Evolutionary conservation across 2,113 vertebrate genomes (phyloP).

Genomic region (Passer domesticus): DNA sequence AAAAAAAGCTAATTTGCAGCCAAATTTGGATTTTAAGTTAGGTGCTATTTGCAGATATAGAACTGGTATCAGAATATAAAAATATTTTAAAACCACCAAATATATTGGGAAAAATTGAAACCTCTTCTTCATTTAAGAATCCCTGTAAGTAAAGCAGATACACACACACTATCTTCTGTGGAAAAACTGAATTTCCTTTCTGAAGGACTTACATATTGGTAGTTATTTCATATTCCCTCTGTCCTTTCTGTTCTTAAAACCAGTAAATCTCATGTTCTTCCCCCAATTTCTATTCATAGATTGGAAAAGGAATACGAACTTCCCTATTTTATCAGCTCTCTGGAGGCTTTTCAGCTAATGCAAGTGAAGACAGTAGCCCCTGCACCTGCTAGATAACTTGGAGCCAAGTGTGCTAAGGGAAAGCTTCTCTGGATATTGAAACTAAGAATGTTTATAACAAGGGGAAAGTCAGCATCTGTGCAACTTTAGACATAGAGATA

Average conservation of each 20-base stretch:
- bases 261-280: conserved; percentile 21
- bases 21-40: background rate
- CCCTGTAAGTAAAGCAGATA: background rate
- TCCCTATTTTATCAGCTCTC: conserved; percentile 61
- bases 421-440: background rate
- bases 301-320: conserved; percentile 63
- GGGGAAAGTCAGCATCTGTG: background rate
- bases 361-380: conserved; percentile 27
- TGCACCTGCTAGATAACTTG: conserved; percentile 40
- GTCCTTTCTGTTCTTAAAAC: background rate
- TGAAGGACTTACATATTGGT: background rate
- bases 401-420: background rate
- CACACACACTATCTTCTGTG: no score
- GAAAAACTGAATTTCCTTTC: background rate
- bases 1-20: background rate
- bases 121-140: background rate
- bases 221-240: background rate
- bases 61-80: background rate
- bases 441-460: background rate
- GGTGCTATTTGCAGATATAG: background rate
- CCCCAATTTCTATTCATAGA: conserved; percentile 51
- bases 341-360: conserved; percentile 58
- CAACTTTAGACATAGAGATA: background rate
- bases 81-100: background rate
- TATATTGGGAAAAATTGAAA: background rate